Base-by-base conservation (phyloP, 2,888 invertebrate species). In the Limnephilus lunatus region DNA sequence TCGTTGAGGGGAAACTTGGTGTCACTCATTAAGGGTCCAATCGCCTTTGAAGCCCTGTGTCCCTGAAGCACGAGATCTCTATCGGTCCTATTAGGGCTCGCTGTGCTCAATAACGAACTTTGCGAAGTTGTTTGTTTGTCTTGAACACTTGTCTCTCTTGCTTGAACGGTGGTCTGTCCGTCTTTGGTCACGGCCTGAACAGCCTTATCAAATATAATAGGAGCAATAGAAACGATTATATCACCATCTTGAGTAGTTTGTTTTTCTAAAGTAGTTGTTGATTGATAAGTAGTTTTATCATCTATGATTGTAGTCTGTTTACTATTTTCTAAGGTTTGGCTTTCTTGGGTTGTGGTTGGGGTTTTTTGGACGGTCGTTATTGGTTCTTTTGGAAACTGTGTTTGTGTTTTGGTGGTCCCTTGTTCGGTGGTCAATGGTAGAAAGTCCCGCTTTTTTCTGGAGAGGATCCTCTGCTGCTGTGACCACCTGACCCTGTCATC, bases 401-500 rank as follows among this genome's bases (percentile, higher is more conserved):
- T 30, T 81, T 80, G 89, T 9, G 53, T 4, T 31, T 68, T 15
- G 35, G 68, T 90, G 32, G 39, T 91, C 86, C 15, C 88, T 44
- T 44, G 91, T 39, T 68, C 31, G 32, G 31, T 68, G 88, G 95
- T 96, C 94, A 96, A 95, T n/a, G 96, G 95, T 94, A 97, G 96
- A 93, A 97, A 97, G 95, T 98, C 98, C 94, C 99, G 96, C 95
- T 99, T 99, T 94, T 97, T 97, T 94, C 99, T 97, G 91, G 97
- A 97, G 94, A 98, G 97, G 1, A 97, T 97, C 88, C 96, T 96
- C 95, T 99, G 99, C 95, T 99, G 99, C 94, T 97, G 96, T 89
- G 98, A 97, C 98, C 98, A 98, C 94, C 96, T 96, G 93, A 99
- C 98, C 94, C 98, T 97, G 92, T 97, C 96, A 95, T 99, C 98